phyloP scores from a whole-genome alignment of 2,113 vertebrate species.

The Atherinomorus stipes region DNA sequence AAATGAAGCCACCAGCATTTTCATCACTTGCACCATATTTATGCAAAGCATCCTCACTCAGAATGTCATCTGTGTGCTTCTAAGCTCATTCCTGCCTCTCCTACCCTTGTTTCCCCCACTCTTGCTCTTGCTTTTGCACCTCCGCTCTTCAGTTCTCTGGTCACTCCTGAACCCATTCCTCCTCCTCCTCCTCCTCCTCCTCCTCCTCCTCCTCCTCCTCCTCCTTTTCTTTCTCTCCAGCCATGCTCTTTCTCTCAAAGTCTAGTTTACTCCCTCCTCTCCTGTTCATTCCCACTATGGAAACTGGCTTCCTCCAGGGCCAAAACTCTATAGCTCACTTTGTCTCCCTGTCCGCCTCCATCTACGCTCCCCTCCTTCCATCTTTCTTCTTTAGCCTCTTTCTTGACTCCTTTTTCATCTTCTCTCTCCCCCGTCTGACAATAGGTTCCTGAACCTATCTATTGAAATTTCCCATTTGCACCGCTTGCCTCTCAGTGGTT shows the following conservation, averaged over 20 bases:
- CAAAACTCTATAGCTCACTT: slow-evolving; percentile 69
- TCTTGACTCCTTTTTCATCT: slow-evolving; percentile 46
- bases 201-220: slow-evolving; percentile 9
- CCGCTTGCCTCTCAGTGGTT: slow-evolving; percentile 54
- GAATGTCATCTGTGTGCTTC: slow-evolving; percentile 8
- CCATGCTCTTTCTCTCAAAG: slow-evolving; percentile 60
- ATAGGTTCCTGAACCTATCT: slow-evolving; percentile 60
- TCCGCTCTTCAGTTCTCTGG: slow-evolving; percentile 11
- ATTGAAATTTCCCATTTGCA: slow-evolving; percentile 70
- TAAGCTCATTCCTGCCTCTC: slow-evolving; percentile 16
- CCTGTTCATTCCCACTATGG: slow-evolving; percentile 64
- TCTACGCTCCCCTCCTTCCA: slow-evolving; percentile 55
- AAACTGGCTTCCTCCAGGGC: slow-evolving; percentile 64
- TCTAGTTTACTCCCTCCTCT: slow-evolving; percentile 66
- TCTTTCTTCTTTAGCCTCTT: slow-evolving; percentile 42
- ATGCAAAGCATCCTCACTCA: slow-evolving; percentile 61
- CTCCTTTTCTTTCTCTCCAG: slow-evolving; percentile 43
- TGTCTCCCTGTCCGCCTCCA: slow-evolving; percentile 70
- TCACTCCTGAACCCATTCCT: background rate
- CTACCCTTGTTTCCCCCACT: background rate
- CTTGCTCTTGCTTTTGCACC: slow-evolving; percentile 35
- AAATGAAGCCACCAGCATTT: slow-evolving; percentile 71
- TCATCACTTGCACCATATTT: slow-evolving; percentile 59
- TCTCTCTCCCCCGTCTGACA: slow-evolving; percentile 45
- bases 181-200: slow-evolving; percentile 15